Base-by-base conservation (phyloP, 1,140 invertebrate species). In the Drosophila sproati region DNA sequence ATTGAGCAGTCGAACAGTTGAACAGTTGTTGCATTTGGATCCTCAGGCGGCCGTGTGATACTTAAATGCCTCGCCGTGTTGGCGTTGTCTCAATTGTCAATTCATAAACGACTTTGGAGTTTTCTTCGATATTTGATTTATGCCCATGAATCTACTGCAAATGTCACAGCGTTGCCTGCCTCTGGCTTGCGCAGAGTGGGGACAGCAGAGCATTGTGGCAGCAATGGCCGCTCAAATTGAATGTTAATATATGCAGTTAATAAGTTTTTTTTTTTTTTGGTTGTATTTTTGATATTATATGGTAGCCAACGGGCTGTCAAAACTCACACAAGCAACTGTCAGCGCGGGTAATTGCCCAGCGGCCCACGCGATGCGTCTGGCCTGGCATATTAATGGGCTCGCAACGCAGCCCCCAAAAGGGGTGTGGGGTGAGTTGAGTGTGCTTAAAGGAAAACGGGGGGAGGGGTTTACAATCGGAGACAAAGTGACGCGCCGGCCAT, bases 231-330 rank as follows among this genome's bases (percentile, higher is more conserved):
- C 80, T 86, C 82, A 80, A 91, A 90, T 91, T 80, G 90, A 91
- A 91, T 91, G 85, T 91, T 91, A 91, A 91, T 91, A 75, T 91
- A 91, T 91, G 77, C 89, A 77, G 85, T 82, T 91, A 91, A 91
- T 91, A 91, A 89, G 90, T 85, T 80, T 76, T 82, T 78, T 82
- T 86, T 20, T 20, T 20, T 20, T 20, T 20, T 20, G 20, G 20
- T 20, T 20, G 20, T 20, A 20, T 20, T 20, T 64, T 55, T 70
- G 85, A 82, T 83, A 78, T 91, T 91, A 74, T 91, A 76, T 91
- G 89, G 89, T 91, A 91, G 89, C 89, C 85, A 91, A 83, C 79
- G 73, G 74, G 89, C 89, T 91, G 89, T 91, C 89, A 91, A 91
- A 91, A 91, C 86, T 91, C 82, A 88, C 79, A 81, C 82, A 79